Evolutionary conservation across 1,140 invertebrate genomes (phyloP).

Genomic region (Drosophila pseudoananassae): DNA sequence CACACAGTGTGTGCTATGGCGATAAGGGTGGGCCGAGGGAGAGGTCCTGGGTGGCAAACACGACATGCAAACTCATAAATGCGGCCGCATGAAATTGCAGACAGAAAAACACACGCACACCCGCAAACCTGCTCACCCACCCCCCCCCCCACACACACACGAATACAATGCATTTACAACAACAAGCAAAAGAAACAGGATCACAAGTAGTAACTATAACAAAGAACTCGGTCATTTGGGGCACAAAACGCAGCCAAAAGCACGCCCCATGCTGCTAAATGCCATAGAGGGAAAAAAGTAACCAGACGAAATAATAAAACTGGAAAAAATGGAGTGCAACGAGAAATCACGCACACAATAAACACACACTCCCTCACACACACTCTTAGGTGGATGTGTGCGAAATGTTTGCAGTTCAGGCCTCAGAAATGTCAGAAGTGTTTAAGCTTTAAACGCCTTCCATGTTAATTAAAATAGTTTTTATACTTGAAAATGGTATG

Average conservation of each 20-base stretch:
- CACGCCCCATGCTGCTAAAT: slow-evolving; percentile 66
- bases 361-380: slow-evolving; percentile 2
- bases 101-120: slow-evolving; percentile 25
- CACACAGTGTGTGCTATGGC: slow-evolving; percentile 4
- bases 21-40: neutral
- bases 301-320: slow-evolving; percentile 38
- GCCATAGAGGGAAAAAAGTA: slow-evolving; percentile 28
- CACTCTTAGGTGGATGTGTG: slow-evolving; percentile 25
- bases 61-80: slow-evolving; percentile 51
- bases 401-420: slow-evolving; percentile 27
- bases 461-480: neutral
- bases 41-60: slow-evolving; percentile 6
- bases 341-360: slow-evolving; percentile 26
- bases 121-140: slow-evolving; percentile 6
- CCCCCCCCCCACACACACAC: slow-evolving; percentile 8
- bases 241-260: slow-evolving; percentile 59
- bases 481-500: neutral
- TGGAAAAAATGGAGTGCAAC: slow-evolving; percentile 34
- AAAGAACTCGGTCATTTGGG: slow-evolving; percentile 77
- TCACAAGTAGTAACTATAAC: slow-evolving; percentile 49
- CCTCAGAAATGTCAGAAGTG: slow-evolving; percentile 13
- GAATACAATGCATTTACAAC: slow-evolving; percentile 37
- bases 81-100: slow-evolving; percentile 42
- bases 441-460: neutral
- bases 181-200: slow-evolving; percentile 15